Conservation (phyloP, 2,797 vertebrate genomes). For the Rhynchotus rufescens region DNA sequence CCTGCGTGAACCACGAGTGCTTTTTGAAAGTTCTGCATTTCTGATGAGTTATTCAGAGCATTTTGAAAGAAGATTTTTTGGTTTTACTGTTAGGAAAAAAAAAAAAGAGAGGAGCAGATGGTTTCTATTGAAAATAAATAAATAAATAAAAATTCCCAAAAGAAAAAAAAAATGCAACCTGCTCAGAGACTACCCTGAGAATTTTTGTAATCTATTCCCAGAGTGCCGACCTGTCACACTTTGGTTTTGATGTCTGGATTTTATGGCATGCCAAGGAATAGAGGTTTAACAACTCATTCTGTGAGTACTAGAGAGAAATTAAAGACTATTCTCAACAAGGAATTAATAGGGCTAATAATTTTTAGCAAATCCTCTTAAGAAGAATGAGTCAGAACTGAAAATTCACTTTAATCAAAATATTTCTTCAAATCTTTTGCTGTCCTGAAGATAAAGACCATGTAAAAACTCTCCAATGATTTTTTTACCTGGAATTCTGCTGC, state of each 20-base stretch:
- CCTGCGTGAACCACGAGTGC: accelerated
- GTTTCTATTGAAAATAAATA: not conserved
- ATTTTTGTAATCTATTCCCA: not conserved
- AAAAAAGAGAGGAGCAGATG: not conserved
- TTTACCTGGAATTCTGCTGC: not conserved
- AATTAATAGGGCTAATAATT: not conserved
- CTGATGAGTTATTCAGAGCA: constrained; percentile 2
- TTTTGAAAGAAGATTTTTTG: not conserved
- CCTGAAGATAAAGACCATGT: not conserved
- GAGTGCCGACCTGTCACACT: not conserved
- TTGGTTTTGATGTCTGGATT: constrained; percentile 11
- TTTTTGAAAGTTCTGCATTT: constrained; percentile 50
- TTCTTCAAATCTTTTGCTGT: constrained; percentile 21
- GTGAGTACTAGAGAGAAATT: not conserved
- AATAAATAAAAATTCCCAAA: not conserved
- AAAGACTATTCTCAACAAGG: not conserved
- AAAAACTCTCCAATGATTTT: not conserved
- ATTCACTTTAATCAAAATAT: constrained; percentile 30
- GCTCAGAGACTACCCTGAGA: not conserved
- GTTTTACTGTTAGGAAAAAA: not conserved
- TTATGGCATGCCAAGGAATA: not conserved
- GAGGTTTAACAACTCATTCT: not conserved
- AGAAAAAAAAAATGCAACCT: constrained; percentile 11
- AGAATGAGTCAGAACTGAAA: constrained; percentile 25
- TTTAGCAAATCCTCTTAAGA: constrained; percentile 35